Percentiles rank a stretch among this genome's conserved stretches.
Evolutionary conservation across 2,113 vertebrate species (phyloP).

Genomic region (Melanerpes formicivorus): DNA sequence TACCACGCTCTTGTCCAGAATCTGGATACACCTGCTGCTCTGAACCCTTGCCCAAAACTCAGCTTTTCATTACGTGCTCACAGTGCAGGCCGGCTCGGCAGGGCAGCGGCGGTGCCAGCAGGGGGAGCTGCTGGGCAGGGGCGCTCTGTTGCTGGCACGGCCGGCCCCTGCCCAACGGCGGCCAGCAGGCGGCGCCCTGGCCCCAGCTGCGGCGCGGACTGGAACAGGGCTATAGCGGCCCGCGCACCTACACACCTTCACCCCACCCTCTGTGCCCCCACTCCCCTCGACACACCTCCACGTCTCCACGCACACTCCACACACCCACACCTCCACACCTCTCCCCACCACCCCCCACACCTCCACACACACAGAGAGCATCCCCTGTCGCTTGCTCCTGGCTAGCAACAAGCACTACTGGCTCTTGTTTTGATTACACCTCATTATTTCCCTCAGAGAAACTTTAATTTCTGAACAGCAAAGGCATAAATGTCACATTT

Average conservation of each 20-base stretch:
- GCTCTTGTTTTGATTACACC: background rate
- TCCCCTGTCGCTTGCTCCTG: background rate
- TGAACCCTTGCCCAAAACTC: background rate
- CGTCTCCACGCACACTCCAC: too few species aligned
- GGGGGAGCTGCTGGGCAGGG: background rate
- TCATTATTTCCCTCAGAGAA: background rate
- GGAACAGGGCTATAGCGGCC: too few species aligned
- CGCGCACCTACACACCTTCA: too few species aligned
- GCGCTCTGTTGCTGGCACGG: too few species aligned
- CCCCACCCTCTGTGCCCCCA: too few species aligned
- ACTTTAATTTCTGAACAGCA: background rate
- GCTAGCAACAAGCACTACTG: background rate
- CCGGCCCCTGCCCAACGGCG: too few species aligned
- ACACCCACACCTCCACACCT: too few species aligned
- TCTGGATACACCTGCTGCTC: rapidly evolving
- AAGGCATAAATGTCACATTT: background rate
- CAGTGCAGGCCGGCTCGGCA: background rate
- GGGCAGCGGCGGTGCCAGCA: background rate
- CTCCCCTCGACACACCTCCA: too few species aligned
- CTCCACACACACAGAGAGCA: too few species aligned
- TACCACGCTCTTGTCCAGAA: rapidly evolving
- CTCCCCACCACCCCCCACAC: too few species aligned
- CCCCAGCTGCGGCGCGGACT: background rate
- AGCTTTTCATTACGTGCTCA: background rate
- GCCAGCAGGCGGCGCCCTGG: too few species aligned